These are phyloP conservation scores for Drosophila tsacasi DNA, from an alignment of 1,140 invertebrate species.

Conservation along the genomic window DNA sequence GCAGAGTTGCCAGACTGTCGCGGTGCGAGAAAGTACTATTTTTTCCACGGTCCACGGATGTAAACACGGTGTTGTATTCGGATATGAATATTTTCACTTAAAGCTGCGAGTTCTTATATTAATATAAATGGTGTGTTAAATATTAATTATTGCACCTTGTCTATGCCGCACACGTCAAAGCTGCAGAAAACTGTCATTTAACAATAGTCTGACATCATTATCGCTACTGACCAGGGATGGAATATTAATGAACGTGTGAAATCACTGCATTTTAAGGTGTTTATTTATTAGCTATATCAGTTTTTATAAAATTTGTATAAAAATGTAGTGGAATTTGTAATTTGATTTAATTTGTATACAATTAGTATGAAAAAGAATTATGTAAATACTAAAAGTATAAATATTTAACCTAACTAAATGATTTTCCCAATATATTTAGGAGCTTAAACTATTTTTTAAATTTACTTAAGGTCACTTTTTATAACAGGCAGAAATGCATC, in stretches of 20 bases:
- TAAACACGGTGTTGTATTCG: constrained; percentile 58
- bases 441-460: no score
- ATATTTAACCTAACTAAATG: not conserved
- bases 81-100: not conserved
- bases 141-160: no score
- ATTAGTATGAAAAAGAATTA: not conserved
- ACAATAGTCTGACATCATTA: constrained; percentile 1
- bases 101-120: not conserved
- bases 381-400: not conserved
- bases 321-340: not conserved
- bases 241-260: constrained; percentile 1
- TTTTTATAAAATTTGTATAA: no score
- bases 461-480: no score
- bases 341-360: not conserved
- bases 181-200: not conserved
- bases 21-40: constrained; percentile 10
- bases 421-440: no score
- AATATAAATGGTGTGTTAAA: not conserved
- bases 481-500: no score
- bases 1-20: constrained; percentile 49
- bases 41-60: constrained; percentile 33
- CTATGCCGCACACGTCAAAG: not conserved
- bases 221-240: constrained; percentile 8
- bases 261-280: not conserved
- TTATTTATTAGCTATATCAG: not conserved